Base-by-base conservation (phyloP, 2,113 vertebrate genomes). In the Periophthalmus modestus region DNA sequence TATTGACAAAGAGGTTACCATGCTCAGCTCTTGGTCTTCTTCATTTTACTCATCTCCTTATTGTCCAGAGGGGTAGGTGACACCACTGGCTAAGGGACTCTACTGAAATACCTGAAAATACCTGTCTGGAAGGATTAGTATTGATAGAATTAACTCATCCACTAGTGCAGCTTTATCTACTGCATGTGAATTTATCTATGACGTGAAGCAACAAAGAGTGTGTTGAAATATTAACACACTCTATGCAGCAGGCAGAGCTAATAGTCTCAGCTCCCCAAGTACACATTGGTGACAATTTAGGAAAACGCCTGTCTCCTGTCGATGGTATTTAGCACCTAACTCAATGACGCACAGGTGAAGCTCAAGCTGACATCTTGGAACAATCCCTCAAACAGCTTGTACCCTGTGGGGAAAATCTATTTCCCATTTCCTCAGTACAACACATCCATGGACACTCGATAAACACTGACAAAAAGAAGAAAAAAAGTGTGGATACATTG, bases 211-310 rank as follows among this genome's bases (percentile, higher is more conserved):
- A 75, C 70, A 74, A 14, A 48, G 16, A 5, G 69, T 69, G 74
- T 59, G 75, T 74, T 77, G 83, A 72, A 81, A 78, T 74, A 75
- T 68, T 78, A 81, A 28, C 28, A 28, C 28, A 28, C 28, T 80
- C 69, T 55, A 69, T 28, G n/a, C 69, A 74, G 71, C 21, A 55
- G 71, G 73, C 36, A 79, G 69, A 5, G n/a, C 34, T 69, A 73
- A 39, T 68, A 70, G 47, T 2, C 16, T 69, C 62, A 28, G 57
- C 66, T 71, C 65, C 36, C 24, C 50, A 80, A 73, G 58, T 75
- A 71, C 34, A 21, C 50, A 16, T 7, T 15, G 28, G 57, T 23
- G 57, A 69, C 48, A 78, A 34, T 61, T 13, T 55, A 68, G 62
- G 67, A 74, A 73, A 73, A 68, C 66, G 59, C 18, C 21, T 28